Evolutionary conservation across 2,797 vertebrate genomes (phyloP), one percentile per base, ranked within the genome.

Genomic region (Nyctalus aviator): DNA sequence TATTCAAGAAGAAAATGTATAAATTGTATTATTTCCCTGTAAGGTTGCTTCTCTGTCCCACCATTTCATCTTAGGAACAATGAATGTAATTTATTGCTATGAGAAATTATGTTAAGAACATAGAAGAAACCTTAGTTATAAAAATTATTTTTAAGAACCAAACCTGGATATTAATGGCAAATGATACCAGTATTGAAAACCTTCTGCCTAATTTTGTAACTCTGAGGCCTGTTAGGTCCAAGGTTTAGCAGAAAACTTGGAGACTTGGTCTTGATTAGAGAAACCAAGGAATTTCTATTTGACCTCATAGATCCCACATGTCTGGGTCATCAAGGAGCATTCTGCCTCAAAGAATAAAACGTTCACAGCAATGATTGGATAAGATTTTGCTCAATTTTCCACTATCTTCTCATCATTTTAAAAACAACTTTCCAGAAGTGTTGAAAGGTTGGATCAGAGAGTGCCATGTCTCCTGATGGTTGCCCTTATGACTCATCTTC

Each of bases 21-120:
- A 64, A 1, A 44, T 83, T 93, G 32, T 55, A 30, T 44, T 59
- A 69, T 93, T 84, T 69, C 17, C 10, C 25, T 87, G 3, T 73
- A 64, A 85, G 3, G 3, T 32, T 62, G 35, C 69, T 50, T 72
- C 30, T 85, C 21, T 10, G 27, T 32, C 1, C 21, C n/a, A 71
- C 30, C 2, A 72, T 50, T 87, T 92, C 8, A 8, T 20, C 6
- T 69, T 82, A 66, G 78, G 79, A 88, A 66, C 3, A 46, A 83
- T 37, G 48, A 53, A 55, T 55, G 2, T n/a, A 82, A 8, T 73
- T 88, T 44, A 64, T 41, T 72, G 30, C 23, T 72, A 66, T 78
- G 55, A 87, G 27, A 59, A 48, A 66, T 71, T 82, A 66, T 75
- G 72, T 82, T 73, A 89, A 89, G 18, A 90, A 57, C n/a, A 91